Base-by-base conservation (phyloP, 2,888 invertebrate genomes). In the Pantelozetes paolii region DNA sequence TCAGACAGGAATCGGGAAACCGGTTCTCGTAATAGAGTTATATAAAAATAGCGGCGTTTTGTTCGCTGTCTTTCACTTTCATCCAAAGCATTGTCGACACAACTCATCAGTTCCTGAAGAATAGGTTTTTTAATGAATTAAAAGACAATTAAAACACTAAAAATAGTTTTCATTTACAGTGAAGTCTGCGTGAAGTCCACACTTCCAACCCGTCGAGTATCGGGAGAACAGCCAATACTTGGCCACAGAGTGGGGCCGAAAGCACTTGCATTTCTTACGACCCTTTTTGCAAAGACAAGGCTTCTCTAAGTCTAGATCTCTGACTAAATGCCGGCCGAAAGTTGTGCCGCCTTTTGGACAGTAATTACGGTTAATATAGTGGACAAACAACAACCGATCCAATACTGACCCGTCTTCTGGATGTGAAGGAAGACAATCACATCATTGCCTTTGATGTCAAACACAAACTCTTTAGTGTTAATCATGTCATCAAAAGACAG, bases 391-490 rank as follows among this genome's bases (percentile, higher is more conserved):
- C 50, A 32, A 20, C 18, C 74, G 42, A 74, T 45, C 28, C 6
- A 32, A 20, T 23, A 30, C 64, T 50, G 1, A 75, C 98, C 98
- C 72, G 98, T 99, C 85, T 99, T 99, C 84, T 99, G 99, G 83
- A 99, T 97, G 83, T 99, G 98, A 78, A 99, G 85, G 87, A 99
- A 89, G 73, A 99, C 97, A 87, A 99, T 91, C 74, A 99, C 98
- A 85, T 99, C 98, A 81, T 92, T 91, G 15, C 91, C 91, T 57
- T 76, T 76, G 18, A 78, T 77, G 26, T 78, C 76, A 69, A 78
- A 78, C 20, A 75, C 75, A 67, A 76, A 77, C 59, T 75, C 74
- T 50, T 78, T 74, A 32, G 75, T 75, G 3, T 75, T 71, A 75
- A 77, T 69, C 32, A 76, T 74, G n/a, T 74, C 75, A 45, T 74